Conservation (phyloP, 1,140 invertebrate species). For the Anoplolepis gracilipes region DNA sequence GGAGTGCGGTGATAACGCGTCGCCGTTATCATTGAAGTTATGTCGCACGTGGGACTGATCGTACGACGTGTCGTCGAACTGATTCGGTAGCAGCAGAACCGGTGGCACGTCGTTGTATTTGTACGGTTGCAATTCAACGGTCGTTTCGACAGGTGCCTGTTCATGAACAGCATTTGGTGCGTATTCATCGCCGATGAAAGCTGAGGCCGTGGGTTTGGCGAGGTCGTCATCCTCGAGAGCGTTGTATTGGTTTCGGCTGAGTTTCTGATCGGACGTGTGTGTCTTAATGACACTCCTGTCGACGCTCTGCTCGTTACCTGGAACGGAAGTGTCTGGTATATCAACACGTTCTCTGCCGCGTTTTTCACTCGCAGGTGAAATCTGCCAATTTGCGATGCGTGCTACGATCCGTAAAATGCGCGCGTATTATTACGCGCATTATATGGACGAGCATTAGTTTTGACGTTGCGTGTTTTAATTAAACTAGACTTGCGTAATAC, state of each 20-base stretch:
- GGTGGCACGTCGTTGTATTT: background rate
- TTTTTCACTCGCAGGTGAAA: constrained; percentile 24
- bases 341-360: constrained; percentile 28
- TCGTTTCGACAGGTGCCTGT: background rate
- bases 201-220: background rate
- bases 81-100: background rate
- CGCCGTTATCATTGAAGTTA: constrained; percentile 7
- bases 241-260: constrained; percentile 51
- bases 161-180: background rate
- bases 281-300: constrained; percentile 38
- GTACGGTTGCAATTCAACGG: background rate
- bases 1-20: background rate
- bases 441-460: background rate
- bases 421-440: constrained; percentile 22
- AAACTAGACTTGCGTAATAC: background rate
- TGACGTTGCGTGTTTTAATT: constrained; percentile 6
- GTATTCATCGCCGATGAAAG: background rate
- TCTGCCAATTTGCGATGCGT: constrained; percentile 37
- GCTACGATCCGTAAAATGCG: background rate
- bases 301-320: constrained; percentile 53
- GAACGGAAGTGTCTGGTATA: constrained; percentile 2
- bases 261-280: constrained; percentile 22
- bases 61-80: constrained; percentile 21
- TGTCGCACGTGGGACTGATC: constrained; percentile 15
- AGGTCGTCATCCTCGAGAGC: constrained; percentile 54